Base-by-base conservation (phyloP, 2,888 invertebrate genomes). In the Frankliniella fusca region DNA sequence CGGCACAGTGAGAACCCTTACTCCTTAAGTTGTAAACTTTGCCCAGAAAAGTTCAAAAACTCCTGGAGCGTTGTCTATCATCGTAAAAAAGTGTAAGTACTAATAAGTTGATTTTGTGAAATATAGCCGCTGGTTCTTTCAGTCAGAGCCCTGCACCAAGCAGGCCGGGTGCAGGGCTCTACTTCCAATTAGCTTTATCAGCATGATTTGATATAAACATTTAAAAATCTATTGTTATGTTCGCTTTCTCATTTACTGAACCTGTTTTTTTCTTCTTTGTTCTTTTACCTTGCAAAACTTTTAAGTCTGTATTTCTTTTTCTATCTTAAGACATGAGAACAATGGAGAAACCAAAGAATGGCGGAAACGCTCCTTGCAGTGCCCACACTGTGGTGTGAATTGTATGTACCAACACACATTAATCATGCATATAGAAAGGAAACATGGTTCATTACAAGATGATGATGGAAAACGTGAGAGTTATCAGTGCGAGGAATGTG, bases 51-150 rank as follows among this genome's bases (percentile, higher is more conserved):
- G 23, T 70, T 70, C 23, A 70, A 70, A 23, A 70, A 70, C 70
- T 70, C 70, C 23, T 70, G 70, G 70, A 70, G 70, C 23, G 70
- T 70, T 70, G 70, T 70, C 11, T 70, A 70, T 7, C 70, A 70
- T 70, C 70, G 70, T 11, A 70, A 11, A 23, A 70, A 70, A 70
- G 70, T 70, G 70, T 70, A 23, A 8, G 70, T 70, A 54, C 18
- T 5, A 15, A 54, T 54, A 54, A 38, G 38, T 70, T 23, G 23
- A 70, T 70, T 23, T 70, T 61, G 8, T 38, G 38, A 38, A 38
- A 38, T 5, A 38, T 38, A 5, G 38, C 38, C 38, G 38, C 38
- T 38, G 38, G 38, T 38, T 2, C 38, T n/a, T n/a, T n/a, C n/a
- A n/a, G n/a, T n/a, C n/a, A n/a, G n/a, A n/a, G n/a, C n/a, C n/a